Evolutionary conservation across 1,140 invertebrate genomes (phyloP), one percentile per base, ranked within the genome.

Genomic region (Muscidifurax raptorellus): DNA sequence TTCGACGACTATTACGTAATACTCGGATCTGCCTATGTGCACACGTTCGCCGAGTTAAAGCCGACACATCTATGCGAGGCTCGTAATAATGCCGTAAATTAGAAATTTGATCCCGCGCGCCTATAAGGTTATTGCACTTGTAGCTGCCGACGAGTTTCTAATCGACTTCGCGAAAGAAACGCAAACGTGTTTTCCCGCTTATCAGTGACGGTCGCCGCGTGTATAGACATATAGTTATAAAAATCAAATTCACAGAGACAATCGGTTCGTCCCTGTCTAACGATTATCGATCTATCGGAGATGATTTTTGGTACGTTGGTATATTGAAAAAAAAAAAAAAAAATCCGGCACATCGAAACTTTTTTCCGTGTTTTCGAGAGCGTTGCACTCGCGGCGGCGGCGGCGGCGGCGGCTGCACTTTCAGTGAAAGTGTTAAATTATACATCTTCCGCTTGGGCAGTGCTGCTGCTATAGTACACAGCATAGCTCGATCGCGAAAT

Each of bases 391-490:
- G 28, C 36, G 0, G 9, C 36, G 9, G 36, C 36, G 32, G 32
- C 32, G 32, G 32, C 32, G 32, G 32, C 32, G 32, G 32, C 32
- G 32, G 32, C 32, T 44, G 27, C 22, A 64, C 84, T 80, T 80
- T 47, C 52, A 82, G 84, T 85, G 84, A 82, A 85, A 85, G 84
- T 82, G 75, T 72, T 78, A 77, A 82, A 85, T 85, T 85, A n/a
- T n/a, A 85, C 75, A 82, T 85, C 84, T 75, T 82, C 59, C 32
- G 72, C 59, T 74, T 40, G 67, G 47, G 47, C 76, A 47, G 76
- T 40, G 52, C 52, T 30, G 30, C 59, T 28, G 36, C 36, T 40
- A 77, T 0, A 40, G 9, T 22, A 22, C 13, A 52, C 18, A 22
- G 47, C 47, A 52, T 12, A n/a, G 52, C 22, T 59, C 52, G 15